phyloP scores from a whole-genome alignment of 2,888 invertebrate species.

The Cyaniris semiargus region DNA sequence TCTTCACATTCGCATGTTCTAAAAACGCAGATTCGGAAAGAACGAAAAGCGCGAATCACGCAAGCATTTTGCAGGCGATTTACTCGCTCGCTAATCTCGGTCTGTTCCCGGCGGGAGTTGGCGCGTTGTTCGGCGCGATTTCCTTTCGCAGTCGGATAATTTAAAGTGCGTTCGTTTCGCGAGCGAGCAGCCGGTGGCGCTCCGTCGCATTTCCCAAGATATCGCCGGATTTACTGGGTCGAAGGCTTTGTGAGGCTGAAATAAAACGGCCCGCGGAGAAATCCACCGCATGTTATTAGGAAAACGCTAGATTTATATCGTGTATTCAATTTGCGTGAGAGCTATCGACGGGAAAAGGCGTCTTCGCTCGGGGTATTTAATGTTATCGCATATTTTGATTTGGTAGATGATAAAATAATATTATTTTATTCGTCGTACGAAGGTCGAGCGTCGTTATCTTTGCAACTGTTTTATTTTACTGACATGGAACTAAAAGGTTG shows the following conservation, averaged over 20 bases:
- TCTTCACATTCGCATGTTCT: not conserved
- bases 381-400: conserved; percentile 53
- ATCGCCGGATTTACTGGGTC: conserved; percentile 74
- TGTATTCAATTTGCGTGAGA: conserved; percentile 76
- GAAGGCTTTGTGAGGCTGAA: conserved; percentile 71
- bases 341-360: conserved; percentile 59
- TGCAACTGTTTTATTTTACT: not conserved
- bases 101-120: conserved; percentile 41
- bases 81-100: conserved; percentile 12
- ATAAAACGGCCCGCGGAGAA: conserved; percentile 76
- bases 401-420: conserved; percentile 37
- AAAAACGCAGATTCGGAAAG: not conserved
- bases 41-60: not conserved
- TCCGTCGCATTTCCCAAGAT: conserved; percentile 72
- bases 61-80: conserved; percentile 5
- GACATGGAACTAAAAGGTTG: not conserved
- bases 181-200: conserved; percentile 50
- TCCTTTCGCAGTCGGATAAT: conserved; percentile 43
- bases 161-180: conserved; percentile 44
- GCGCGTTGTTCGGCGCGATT: conserved; percentile 66
- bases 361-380: conserved; percentile 49
- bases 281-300: conserved; percentile 66
- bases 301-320: conserved; percentile 73
- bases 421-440: not conserved
- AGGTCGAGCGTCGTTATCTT: not conserved